These are phyloP conservation scores for Nasua narica DNA, from an alignment of 2,797 vertebrate species.

Conservation along the genomic window DNA sequence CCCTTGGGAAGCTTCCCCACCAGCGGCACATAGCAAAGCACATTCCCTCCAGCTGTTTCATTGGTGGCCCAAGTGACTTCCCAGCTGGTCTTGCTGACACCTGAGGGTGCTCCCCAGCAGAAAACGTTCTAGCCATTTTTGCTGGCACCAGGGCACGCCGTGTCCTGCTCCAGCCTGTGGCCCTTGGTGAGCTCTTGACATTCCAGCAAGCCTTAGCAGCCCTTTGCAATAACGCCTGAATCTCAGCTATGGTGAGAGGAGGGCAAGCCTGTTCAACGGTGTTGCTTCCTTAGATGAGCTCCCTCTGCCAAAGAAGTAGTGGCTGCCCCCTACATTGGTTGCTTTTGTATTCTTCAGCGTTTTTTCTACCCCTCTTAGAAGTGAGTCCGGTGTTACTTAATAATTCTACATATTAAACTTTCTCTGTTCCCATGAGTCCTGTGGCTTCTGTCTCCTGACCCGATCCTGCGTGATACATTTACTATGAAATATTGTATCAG, in stretches of 20 bases:
- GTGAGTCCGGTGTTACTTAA: background rate
- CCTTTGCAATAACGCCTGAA: background rate
- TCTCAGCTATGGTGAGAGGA: background rate
- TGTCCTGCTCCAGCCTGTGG: background rate
- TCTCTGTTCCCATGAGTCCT: background rate
- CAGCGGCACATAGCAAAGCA: background rate
- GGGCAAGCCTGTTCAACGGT: background rate
- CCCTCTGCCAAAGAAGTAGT: background rate
- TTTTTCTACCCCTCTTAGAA: background rate
- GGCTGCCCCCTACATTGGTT: background rate
- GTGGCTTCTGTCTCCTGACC: background rate
- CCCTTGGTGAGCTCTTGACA: background rate
- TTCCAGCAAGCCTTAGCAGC: background rate
- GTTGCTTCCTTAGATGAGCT: background rate
- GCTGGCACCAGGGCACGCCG: background rate
- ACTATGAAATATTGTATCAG: background rate
- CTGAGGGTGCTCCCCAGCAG: background rate
- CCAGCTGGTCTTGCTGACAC: background rate
- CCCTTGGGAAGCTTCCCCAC: rapidly evolving
- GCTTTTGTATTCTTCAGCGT: background rate
- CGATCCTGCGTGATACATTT: background rate
- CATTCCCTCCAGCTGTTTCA: background rate
- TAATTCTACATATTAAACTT: background rate
- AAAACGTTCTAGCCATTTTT: background rate
- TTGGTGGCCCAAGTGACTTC: background rate